Evolutionary conservation across 2,888 invertebrate species (phyloP), one percentile per base, ranked within the genome.

Genomic region (Tetramorium bicarinatum): DNA sequence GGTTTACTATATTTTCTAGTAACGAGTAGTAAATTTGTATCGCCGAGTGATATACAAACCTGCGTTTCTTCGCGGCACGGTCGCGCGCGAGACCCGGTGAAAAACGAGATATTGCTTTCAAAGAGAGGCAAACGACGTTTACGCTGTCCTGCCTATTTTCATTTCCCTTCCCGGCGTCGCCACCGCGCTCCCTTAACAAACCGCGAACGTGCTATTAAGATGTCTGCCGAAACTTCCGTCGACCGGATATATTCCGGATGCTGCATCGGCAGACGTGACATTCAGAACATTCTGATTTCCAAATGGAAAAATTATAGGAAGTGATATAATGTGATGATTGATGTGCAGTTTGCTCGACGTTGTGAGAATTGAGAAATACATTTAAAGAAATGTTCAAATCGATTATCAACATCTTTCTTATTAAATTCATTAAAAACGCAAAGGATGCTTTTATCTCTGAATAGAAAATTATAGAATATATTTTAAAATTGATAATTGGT

Each of bases 11-110:
- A 87, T 86, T 86, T 83, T 85, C 87, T 79, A 62, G 83, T 84
- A 89, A 89, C 89, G 86, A 88, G 80, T 87, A 85, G 86, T 87
- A 89, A 87, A 87, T 87, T 89, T 82, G 89, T 87, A 89, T 87
- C 86, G 81, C 38, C 34, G 83, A 81, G 80, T 85, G 89, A 86
- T 87, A 82, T 85, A 83, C 83, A 86, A 86, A 85, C 83, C 44
- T 81, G 52, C 21, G 9, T 54, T 21, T n/a, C 52, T 54, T 21
- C 41, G 21, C 41, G 41, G 34, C 62, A 49, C 34, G 52, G 21
- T 18, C 47, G 25, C 21, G n/a, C 64, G 34, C 62, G 52, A 82
- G 62, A 41, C 54, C 21, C 21, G 52, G 9, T 29, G 54, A 41
- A 41, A 25, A 15, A 18, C 75, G 66, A 82, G 83, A 83, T 85